A percentile compares a stretch with the other conserved stretches of the same genome.
Conservation (phyloP, 2,113 vertebrate species). For the Poecile atricapillus region DNA sequence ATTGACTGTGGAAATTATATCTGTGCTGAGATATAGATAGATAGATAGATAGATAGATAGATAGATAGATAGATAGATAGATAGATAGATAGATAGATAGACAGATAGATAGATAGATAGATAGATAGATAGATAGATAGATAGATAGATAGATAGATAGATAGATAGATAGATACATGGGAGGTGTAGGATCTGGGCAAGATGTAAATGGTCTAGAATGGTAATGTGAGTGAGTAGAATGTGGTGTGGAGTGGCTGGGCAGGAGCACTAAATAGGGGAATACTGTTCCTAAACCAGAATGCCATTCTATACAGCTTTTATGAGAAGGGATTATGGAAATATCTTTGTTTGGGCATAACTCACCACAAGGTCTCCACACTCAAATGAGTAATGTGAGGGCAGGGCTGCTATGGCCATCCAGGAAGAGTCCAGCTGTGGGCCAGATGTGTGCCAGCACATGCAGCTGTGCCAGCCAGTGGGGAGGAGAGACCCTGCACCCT, state of each 20-base stretch:
- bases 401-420: background rate
- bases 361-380: background rate
- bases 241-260: background rate
- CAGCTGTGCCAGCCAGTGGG: fast-evolving
- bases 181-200: background rate
- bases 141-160: too few relatives aligned
- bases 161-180: too few relatives aligned
- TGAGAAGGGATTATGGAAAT: background rate
- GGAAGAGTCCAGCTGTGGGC: background rate
- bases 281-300: background rate
- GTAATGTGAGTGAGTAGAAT: background rate
- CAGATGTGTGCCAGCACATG: background rate
- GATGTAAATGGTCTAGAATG: background rate
- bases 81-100: too few relatives aligned
- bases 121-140: too few relatives aligned
- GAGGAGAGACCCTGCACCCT: fast-evolving
- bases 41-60: too few relatives aligned
- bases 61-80: too few relatives aligned
- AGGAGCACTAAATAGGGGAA: background rate
- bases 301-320: background rate
- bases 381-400: background rate
- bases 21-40: fast-evolving
- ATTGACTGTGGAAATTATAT: background rate
- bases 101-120: too few relatives aligned
- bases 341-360: background rate